Evolutionary conservation across 2,888 invertebrate species (phyloP), one percentile per base, ranked within the genome.

Genomic region (Amphipoea oculea): DNA sequence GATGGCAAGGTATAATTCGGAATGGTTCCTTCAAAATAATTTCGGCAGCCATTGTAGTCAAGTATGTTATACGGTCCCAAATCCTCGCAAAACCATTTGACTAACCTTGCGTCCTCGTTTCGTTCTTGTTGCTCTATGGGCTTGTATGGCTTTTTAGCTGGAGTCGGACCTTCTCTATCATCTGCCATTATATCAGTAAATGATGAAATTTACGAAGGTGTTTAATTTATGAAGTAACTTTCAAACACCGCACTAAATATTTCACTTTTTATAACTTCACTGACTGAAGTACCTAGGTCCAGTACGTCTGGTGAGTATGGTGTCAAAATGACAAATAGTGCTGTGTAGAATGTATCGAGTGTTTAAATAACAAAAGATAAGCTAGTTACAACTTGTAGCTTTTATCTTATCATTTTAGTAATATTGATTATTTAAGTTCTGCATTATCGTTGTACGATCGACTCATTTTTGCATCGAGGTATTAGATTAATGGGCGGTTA

Each of bases 41-140:
- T 75, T 20, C 57, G 57, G 48, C 36, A 60, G 23, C 76, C 78
- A 29, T 60, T 48, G 4, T 48, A 4, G 14, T 74, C 75, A 7
- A 78, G 66, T 67, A 67, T 75, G 23, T 4, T 17, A 40, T 2
- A 60, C 11, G 75, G 57, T 29, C 40, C 66, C 66, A 75, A 67
- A 60, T 78, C 78, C 29, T 40, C 14, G 40, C 78, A 78, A 14
- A 78, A 23, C 78, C 76, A 75, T 75, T 57, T 48, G 2, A 78
- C 66, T 9, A 75, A 57, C 14, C 9, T 75, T 29, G 17, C 66
- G 23, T 78, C 48, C 36, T 74, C 23, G 23, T 65, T n/a, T 7
- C 6, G 23, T 12, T 65, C 51, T 7, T 66, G 14, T 48, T 60
- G 36, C 1, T 36, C 20, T 48, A 11, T n/a, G 14, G 2, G 36